A percentile compares a stretch with the other conserved stretches of the same genome.
These are phyloP conservation scores for Panzeria rudis DNA, from an alignment of 2,888 invertebrate species.

Conservation along the genomic window DNA sequence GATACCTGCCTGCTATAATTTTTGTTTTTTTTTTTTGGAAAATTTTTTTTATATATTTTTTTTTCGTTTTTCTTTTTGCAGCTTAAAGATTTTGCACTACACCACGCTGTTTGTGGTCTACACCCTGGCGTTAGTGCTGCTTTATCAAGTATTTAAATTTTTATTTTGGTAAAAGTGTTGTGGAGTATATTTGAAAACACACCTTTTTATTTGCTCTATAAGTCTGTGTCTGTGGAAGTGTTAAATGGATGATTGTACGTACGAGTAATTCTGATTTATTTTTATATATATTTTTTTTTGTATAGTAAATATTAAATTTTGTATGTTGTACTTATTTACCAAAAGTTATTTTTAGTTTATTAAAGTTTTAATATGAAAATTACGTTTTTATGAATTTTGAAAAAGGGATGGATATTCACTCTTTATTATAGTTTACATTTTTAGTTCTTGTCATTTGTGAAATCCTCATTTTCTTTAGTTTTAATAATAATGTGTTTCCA, in stretches of 20 bases:
- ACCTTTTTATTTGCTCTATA: neutral
- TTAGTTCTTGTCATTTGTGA: neutral
- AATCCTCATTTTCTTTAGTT: constrained; percentile 1
- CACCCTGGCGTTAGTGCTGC: constrained; percentile 75
- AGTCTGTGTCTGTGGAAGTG: constrained; percentile 20
- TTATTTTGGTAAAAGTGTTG: constrained; percentile 75
- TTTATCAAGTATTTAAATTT: constrained; percentile 77
- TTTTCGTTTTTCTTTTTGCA: constrained; percentile 65
- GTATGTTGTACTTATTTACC: constrained; percentile 60
- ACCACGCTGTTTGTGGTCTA: constrained; percentile 77
- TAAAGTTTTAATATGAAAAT: constrained; percentile 5
- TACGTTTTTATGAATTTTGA: neutral
- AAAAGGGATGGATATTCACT: constrained; percentile 20
- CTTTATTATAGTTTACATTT: neutral
- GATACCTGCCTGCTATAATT: constrained; percentile 26
- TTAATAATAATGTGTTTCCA: constrained; percentile 12
- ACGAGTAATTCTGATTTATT: constrained; percentile 40
- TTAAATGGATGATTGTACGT: constrained; percentile 17
- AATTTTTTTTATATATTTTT: neutral
- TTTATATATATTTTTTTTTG: constrained; percentile 20
- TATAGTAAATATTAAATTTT: constrained; percentile 53
- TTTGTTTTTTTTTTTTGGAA: too few species aligned
- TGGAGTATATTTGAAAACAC: neutral
- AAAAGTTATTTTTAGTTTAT: constrained; percentile 65
- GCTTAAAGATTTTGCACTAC: constrained; percentile 79